Conservation (phyloP, 1,140 invertebrate genomes). For the Venustaconcha ellipsiformis region DNA sequence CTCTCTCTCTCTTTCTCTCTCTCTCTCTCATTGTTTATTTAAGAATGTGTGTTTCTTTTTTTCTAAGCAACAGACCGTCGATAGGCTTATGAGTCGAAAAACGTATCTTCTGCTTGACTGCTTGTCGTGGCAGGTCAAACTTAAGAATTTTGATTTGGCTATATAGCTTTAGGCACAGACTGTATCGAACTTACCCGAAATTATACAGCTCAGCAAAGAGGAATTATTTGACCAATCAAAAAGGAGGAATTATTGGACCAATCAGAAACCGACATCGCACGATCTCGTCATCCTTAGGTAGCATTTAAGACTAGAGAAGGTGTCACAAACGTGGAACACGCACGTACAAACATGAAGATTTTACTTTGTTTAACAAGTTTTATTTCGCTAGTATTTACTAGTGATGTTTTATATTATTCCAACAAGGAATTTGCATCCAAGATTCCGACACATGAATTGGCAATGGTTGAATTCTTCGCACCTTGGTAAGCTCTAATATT, state of each 20-base stretch:
- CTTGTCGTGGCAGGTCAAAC: too few relatives aligned
- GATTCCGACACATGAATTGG: conserved; percentile 85
- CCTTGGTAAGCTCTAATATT: conserved; percentile 82
- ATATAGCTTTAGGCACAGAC: too few relatives aligned
- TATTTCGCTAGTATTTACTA: conserved; percentile 72
- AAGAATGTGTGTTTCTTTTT: too few relatives aligned
- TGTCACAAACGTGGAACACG: neutral
- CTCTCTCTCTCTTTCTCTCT: too few relatives aligned
- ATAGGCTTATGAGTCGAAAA: too few relatives aligned
- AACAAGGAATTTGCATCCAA: conserved; percentile 86
- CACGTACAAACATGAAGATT: conserved; percentile 23
- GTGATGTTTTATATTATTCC: conserved; percentile 88
- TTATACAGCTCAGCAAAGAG: neutral
- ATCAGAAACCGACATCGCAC: conserved; percentile 53
- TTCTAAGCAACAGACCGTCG: too few relatives aligned
- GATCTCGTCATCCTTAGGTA: conserved; percentile 32
- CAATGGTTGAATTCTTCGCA: conserved; percentile 98
- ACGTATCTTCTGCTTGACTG: too few relatives aligned
- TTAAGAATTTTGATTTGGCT: too few relatives aligned
- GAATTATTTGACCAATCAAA: conserved; percentile 45
- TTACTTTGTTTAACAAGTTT: conserved; percentile 15
- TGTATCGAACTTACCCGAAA: neutral
- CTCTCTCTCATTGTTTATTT: too few relatives aligned
- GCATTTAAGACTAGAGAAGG: neutral
- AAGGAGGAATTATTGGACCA: too few relatives aligned